These are phyloP conservation scores for Crypturellus tataupa DNA, from an alignment of 2,797 vertebrate genomes.

Conservation along the genomic window DNA sequence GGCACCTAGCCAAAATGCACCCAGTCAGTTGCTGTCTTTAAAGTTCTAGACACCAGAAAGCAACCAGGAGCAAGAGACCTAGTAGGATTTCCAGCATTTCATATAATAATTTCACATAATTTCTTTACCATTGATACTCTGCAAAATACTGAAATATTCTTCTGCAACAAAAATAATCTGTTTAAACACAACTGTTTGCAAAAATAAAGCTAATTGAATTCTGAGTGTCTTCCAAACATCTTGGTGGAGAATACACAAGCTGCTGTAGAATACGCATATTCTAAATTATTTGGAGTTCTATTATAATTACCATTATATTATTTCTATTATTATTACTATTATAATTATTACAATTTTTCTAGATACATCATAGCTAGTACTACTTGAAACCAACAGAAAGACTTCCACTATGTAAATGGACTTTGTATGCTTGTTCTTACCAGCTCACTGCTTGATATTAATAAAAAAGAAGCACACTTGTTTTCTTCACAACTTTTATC, in stretches of 20 bases:
- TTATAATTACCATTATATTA: neutral
- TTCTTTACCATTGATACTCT: neutral
- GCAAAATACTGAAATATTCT: neutral
- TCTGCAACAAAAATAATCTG: neutral
- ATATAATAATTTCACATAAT: neutral
- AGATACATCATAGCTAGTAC: neutral
- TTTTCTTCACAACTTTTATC: neutral
- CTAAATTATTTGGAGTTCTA: neutral
- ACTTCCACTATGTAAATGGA: neutral
- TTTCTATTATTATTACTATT: neutral
- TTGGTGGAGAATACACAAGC: neutral
- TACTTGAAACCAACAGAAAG: neutral
- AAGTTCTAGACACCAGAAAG: neutral
- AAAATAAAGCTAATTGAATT: neutral
- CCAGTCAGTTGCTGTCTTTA: neutral
- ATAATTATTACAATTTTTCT: neutral
- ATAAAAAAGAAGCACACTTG: neutral
- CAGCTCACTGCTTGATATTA: neutral
- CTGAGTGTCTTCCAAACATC: neutral
- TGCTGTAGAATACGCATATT: neutral
- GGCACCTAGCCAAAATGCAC: neutral
- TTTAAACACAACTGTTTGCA: neutral
- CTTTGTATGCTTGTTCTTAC: neutral
- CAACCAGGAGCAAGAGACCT: neutral
- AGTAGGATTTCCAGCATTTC: neutral